phyloP scores from a whole-genome alignment of 53 echinoderm and acorn worm genomes.

The Echinometra lucunter region DNA sequence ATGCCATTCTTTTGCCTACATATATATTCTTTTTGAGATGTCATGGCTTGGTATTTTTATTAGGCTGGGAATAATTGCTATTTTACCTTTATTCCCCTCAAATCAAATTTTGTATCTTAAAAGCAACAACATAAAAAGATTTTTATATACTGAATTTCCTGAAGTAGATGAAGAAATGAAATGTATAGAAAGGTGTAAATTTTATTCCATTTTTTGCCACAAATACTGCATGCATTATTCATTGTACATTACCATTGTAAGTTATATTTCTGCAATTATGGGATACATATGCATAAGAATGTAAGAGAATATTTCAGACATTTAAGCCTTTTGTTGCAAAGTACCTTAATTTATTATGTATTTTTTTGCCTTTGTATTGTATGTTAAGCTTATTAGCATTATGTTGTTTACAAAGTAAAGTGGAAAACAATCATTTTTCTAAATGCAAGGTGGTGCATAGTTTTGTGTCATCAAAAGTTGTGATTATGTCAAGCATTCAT shows the following conservation, averaged over 20 bases:
- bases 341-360: conserved; percentile 70
- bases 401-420: conserved; percentile 18
- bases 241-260: conserved; percentile 57
- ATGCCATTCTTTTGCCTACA: neutral
- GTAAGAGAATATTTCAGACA: conserved; percentile 53
- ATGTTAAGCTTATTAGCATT: conserved; percentile 45
- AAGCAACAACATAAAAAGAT: neutral
- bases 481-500: conserved; percentile 34
- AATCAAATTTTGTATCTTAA: neutral
- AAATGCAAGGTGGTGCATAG: conserved; percentile 63
- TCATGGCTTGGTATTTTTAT: neutral
- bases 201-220: conserved; percentile 47
- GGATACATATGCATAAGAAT: conserved; percentile 31
- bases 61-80: neutral
- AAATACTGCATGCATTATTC: conserved; percentile 37
- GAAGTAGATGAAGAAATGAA: neutral
- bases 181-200: conserved; percentile 43
- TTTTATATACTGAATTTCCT: neutral
- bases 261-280: conserved; percentile 50
- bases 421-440: conserved; percentile 63
- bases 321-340: conserved; percentile 51
- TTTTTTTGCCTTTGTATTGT: conserved; percentile 51
- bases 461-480: conserved; percentile 43
- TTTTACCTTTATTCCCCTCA: neutral
- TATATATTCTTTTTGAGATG: neutral